phyloP scores from a whole-genome alignment of 2,113 vertebrate species.

The Boleophthalmus pectinirostris region DNA sequence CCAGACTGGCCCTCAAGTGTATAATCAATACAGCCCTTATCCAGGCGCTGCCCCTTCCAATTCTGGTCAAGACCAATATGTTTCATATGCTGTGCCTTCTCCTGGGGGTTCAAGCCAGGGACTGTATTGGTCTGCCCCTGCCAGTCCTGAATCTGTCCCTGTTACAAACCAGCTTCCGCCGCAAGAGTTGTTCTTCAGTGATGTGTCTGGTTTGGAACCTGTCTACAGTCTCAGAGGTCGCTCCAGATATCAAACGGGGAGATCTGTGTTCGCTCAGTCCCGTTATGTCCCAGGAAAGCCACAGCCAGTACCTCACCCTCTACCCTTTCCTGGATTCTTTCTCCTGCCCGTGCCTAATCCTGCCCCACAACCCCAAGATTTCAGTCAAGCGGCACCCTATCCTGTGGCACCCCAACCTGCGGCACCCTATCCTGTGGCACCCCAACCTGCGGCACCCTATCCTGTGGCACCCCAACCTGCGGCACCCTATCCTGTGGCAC shows the following conservation, averaged over 20 bases:
- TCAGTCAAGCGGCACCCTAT: not conserved
- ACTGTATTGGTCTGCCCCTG: not conserved
- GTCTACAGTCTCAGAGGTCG: constrained; percentile 24
- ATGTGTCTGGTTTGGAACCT: constrained; percentile 23
- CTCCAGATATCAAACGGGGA: constrained; percentile 39
- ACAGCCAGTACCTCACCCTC: not conserved
- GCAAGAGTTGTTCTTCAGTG: constrained; percentile 15
- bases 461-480: too few species aligned
- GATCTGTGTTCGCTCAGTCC: constrained; percentile 2
- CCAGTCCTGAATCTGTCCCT: not conserved
- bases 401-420: too few species aligned
- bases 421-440: too few species aligned
- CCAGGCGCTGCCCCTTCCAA: not conserved
- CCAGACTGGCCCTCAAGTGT: not conserved
- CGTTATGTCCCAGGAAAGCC: constrained; percentile 27
- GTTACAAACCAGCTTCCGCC: not conserved
- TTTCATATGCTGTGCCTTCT: not conserved
- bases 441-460: too few species aligned
- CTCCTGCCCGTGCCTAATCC: not conserved
- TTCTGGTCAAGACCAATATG: not conserved
- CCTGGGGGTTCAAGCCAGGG: not conserved
- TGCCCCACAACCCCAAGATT: not conserved
- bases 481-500: too few species aligned
- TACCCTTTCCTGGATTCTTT: not conserved
- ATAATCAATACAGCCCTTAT: not conserved